Evolutionary conservation across 2,888 invertebrate genomes (phyloP).

Genomic region (Luffia ferchaultella): DNA sequence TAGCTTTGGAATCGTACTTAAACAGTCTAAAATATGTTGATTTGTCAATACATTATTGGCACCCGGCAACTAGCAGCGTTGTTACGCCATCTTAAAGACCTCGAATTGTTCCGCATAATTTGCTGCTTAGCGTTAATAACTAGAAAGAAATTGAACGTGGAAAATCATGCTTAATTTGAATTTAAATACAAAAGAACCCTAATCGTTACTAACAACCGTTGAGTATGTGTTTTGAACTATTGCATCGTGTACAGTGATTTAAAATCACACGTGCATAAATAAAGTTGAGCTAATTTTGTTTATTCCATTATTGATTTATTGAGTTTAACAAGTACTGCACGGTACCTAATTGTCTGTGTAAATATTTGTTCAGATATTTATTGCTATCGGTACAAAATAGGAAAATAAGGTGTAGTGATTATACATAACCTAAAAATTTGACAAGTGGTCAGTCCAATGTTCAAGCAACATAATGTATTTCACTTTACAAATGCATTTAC

Average conservation of each 20-base stretch:
- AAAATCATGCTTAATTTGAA: slow-evolving; percentile 22
- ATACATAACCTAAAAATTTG: not conserved
- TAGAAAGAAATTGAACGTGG: slow-evolving; percentile 37
- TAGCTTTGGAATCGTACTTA: slow-evolving; percentile 40
- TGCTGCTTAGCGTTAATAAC: slow-evolving; percentile 41
- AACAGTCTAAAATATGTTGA: slow-evolving; percentile 45
- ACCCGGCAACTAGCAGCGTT: slow-evolving; percentile 54
- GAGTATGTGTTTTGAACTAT: slow-evolving; percentile 57
- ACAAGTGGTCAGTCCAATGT: not conserved
- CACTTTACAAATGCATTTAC: too few species aligned
- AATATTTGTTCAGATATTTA: slow-evolving; percentile 39
- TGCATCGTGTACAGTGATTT: slow-evolving; percentile 51
- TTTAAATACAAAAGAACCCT: too few species aligned
- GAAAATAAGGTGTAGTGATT: too few species aligned
- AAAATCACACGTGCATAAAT: slow-evolving; percentile 57
- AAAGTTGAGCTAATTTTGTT: slow-evolving; percentile 28
- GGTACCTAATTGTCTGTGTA: not conserved
- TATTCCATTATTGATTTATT: not conserved
- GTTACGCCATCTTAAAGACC: slow-evolving; percentile 65
- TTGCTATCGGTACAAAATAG: too few species aligned
- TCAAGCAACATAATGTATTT: too few species aligned
- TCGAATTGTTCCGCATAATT: slow-evolving; percentile 60
- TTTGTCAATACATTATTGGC: slow-evolving; percentile 58
- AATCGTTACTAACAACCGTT: slow-evolving; percentile 40
- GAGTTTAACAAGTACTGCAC: not conserved